phyloP scores from a whole-genome alignment of 2,888 invertebrate species.

The Aspidiotus rigidus region DNA sequence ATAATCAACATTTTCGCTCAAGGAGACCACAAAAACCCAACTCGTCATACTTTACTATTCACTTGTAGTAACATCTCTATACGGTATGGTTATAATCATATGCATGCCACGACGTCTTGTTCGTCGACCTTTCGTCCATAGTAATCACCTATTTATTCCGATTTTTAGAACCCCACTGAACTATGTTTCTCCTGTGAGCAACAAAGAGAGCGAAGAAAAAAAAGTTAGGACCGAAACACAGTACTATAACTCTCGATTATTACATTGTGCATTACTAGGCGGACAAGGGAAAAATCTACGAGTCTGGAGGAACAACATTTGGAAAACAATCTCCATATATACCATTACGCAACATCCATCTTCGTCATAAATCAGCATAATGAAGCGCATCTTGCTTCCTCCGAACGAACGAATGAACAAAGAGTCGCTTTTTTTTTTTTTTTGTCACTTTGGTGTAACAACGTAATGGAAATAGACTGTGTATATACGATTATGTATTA shows the following conservation, averaged over 20 bases:
- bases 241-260: no score
- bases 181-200: not conserved
- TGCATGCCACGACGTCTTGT: not conserved
- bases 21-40: no score
- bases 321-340: not conserved
- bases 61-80: no score
- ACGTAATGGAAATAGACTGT: not conserved
- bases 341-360: not conserved
- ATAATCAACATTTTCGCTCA: no score
- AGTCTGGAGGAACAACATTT: not conserved
- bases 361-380: constrained; percentile 1
- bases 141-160: not conserved
- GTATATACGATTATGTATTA: no score
- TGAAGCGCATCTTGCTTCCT: not conserved
- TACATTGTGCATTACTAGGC: not conserved
- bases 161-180: not conserved
- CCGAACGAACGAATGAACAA: constrained; percentile 1
- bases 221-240: no score
- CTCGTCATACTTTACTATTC: no score
- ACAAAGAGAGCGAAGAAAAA: not conserved
- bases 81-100: not conserved
- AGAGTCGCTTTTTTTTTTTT: not conserved
- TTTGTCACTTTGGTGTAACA: not conserved
- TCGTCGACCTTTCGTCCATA: not conserved
- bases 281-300: not conserved